phyloP scores from a whole-genome alignment of 2,113 vertebrate genomes.

The Chelonoidis abingdonii region DNA sequence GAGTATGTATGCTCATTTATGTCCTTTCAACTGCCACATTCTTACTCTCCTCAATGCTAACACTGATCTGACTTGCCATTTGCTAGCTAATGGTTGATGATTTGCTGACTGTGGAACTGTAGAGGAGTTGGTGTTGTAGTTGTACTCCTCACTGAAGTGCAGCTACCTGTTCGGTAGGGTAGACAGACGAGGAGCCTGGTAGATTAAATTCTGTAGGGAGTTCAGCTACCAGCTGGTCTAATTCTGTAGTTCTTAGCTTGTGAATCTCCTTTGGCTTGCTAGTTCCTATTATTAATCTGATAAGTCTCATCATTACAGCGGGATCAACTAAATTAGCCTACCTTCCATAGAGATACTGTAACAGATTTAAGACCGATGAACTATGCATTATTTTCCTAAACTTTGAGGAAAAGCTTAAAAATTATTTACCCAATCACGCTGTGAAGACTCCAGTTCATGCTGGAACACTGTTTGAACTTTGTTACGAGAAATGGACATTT shows the following conservation, averaged over 20 bases:
- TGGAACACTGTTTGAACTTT: background rate
- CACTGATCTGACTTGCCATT: background rate
- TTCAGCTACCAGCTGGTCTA: background rate
- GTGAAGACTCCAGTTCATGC: background rate
- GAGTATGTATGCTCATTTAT: background rate
- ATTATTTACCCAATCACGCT: background rate
- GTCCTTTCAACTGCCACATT: background rate
- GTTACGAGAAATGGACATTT: background rate
- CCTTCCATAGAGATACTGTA: background rate
- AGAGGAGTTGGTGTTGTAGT: background rate
- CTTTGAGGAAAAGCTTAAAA: background rate
- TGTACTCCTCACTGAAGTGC: accelerated
- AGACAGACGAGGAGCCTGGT: accelerated
- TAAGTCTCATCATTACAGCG: background rate
- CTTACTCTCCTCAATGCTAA: background rate
- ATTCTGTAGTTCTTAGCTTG: background rate
- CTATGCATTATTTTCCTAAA: background rate
- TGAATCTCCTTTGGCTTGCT: background rate
- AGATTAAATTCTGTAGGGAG: background rate
- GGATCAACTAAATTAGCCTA: background rate
- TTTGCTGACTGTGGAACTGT: background rate
- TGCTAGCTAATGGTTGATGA: background rate
- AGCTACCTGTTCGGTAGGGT: background rate
- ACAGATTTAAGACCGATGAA: background rate
- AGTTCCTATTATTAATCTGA: background rate